These are phyloP conservation scores for Plusia festucae DNA, from an alignment of 2,888 invertebrate species.

Conservation along the genomic window DNA sequence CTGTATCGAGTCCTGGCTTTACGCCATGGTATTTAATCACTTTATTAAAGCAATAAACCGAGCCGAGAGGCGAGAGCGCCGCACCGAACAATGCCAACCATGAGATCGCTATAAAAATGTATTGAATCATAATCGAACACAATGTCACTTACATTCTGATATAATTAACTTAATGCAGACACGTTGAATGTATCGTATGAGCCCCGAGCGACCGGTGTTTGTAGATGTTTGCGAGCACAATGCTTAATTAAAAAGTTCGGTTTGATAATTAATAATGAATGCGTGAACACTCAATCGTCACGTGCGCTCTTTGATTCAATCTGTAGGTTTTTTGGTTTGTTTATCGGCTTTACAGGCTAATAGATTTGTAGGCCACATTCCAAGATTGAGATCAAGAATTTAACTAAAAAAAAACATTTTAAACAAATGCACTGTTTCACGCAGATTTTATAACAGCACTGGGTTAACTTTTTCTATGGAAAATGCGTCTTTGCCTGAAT, in stretches of 20 bases:
- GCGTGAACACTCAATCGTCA: constrained; percentile 63
- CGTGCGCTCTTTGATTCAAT: constrained; percentile 48
- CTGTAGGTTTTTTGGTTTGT: constrained; percentile 25
- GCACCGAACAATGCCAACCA: constrained; percentile 76
- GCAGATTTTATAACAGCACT: not conserved
- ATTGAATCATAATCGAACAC: constrained; percentile 74
- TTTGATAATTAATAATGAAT: constrained; percentile 73
- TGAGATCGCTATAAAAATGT: constrained; percentile 80
- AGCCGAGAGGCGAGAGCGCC: constrained; percentile 67
- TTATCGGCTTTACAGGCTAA: constrained; percentile 6
- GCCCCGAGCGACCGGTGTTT: constrained; percentile 37
- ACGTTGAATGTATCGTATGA: constrained; percentile 67
- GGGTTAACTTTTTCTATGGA: not conserved
- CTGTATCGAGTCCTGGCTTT: constrained; percentile 72
- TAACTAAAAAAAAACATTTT: no score
- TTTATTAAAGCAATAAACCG: constrained; percentile 81
- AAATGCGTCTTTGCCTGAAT: not conserved
- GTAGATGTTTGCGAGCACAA: constrained; percentile 69
- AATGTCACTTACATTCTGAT: constrained; percentile 74
- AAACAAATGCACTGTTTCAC: no score
- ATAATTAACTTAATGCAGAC: constrained; percentile 77
- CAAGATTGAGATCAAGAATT: not conserved
- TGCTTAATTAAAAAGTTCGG: constrained; percentile 78
- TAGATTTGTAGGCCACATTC: not conserved
- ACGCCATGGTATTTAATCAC: constrained; percentile 83